A percentile compares a stretch with the other conserved stretches of the same genome.
These are phyloP conservation scores for Capra hircus DNA, from an alignment of 2,113 vertebrate species.

Conservation along the genomic window DNA sequence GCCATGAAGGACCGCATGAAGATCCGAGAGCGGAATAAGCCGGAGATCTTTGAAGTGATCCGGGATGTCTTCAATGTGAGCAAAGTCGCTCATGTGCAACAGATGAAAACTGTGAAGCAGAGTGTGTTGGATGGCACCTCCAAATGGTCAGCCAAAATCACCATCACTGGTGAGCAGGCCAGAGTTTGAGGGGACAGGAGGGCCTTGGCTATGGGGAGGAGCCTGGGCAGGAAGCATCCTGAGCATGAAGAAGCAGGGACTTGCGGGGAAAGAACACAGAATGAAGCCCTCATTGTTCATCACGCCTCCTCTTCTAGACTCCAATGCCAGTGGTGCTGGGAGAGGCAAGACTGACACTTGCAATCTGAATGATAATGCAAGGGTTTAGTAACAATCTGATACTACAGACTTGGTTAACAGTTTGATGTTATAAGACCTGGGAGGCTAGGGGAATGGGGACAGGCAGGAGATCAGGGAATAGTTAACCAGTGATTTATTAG, in stretches of 20 bases:
- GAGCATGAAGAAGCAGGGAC: neutral
- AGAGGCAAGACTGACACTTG: neutral
- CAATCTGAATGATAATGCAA: neutral
- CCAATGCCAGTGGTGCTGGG: neutral
- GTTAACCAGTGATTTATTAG: neutral
- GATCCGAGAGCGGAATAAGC: conserved; percentile 97
- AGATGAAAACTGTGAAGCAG: conserved; percentile 98
- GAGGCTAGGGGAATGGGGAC: neutral
- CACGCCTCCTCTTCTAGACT: neutral
- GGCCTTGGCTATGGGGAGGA: neutral
- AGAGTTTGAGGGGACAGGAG: neutral
- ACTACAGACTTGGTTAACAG: neutral
- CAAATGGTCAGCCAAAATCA: conserved; percentile 99
- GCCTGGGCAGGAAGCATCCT: neutral
- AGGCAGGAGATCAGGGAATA: neutral
- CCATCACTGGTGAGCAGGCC: conserved; percentile 89
- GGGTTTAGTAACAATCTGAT: neutral
- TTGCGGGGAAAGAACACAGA: neutral
- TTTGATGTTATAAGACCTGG: neutral
- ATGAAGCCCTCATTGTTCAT: neutral
- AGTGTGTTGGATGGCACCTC: conserved; percentile 98
- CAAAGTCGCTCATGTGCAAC: conserved; percentile 91
- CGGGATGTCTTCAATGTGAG: conserved; percentile 91
- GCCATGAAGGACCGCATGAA: conserved; percentile 99
- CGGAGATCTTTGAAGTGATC: conserved; percentile 97